phyloP scores from a whole-genome alignment of 2,888 invertebrate species.

The Ornithoptera alexandrae region DNA sequence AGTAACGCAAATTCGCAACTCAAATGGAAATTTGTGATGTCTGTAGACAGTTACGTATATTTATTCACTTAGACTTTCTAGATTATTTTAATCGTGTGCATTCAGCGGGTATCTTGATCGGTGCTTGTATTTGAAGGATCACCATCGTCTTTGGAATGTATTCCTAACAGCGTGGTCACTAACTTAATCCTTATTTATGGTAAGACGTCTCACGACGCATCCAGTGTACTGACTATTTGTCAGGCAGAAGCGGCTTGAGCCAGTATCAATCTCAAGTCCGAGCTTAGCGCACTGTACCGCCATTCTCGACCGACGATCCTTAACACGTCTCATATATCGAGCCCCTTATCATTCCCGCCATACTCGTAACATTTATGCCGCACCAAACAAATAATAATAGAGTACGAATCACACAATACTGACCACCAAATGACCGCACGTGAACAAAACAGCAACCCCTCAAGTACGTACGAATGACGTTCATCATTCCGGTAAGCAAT shows the following conservation, averaged over 20 bases:
- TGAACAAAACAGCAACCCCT: constrained; percentile 20
- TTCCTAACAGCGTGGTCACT: constrained; percentile 65
- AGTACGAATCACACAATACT: constrained; percentile 1
- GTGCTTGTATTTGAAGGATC: constrained; percentile 22
- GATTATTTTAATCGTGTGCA: constrained; percentile 15
- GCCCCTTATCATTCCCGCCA: constrained; percentile 13
- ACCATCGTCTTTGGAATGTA: constrained; percentile 8
- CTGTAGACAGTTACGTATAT: constrained; percentile 12
- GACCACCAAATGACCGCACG: constrained; percentile 26
- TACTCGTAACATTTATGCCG: constrained; percentile 4
- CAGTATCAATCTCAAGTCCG: constrained; percentile 69
- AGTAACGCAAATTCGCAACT: constrained; percentile 74
- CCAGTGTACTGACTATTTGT: constrained; percentile 72
- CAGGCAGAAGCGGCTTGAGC: constrained; percentile 56
- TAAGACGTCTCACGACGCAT: constrained; percentile 74
- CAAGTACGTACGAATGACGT: constrained; percentile 51
- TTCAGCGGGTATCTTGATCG: constrained; percentile 11
- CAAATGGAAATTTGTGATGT: constrained; percentile 32
- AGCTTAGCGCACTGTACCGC: constrained; percentile 50
- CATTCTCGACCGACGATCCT: constrained; percentile 36
- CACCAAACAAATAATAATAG: constrained; percentile 6
- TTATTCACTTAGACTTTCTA: constrained; percentile 25
- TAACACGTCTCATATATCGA: constrained; percentile 16
- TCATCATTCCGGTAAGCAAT: constrained; percentile 23
- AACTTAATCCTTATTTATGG: constrained; percentile 79